Base-by-base conservation (phyloP, 1,140 invertebrate species). In the Pinna nobilis region DNA sequence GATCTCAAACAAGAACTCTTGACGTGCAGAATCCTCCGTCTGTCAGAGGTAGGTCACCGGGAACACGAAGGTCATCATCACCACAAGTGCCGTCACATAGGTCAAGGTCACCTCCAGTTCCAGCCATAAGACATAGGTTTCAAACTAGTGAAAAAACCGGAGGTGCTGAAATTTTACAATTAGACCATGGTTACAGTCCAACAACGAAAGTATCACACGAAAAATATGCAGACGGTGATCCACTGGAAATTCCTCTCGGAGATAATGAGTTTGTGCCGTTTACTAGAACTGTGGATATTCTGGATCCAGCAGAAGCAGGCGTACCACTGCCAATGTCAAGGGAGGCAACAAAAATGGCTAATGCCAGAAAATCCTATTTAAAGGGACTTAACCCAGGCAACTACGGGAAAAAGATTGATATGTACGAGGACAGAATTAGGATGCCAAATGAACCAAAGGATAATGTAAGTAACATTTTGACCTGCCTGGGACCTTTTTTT, bases 201-300 rank as follows among this genome's bases (percentile, higher is more conserved):
- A 1, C 39, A n/a, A 51, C 39, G n/a, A 20, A 20, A 47, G 30
- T 64, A 25, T n/a, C 75, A 39, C 55, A 60, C 23, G 67, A 41
- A 25, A 77, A 77, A 70, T 82, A 82, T 78, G 65, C 49, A 35
- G 78, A 82, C 37, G 44, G 4, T 57, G 72, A 82, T 57, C 74
- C 75, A 3, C 44, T 76, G 9, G 67, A 81, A n/a, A 59, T 66
- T 18, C 82, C 78, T 44, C 47, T 80, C 23, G 64, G 63, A 30
- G 75, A 83, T 35, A 76, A 70, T 33, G 84, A 88, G 20, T 89
- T 88, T 79, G 75, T 89, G 33, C 88, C 88, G 32, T 88, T 88
- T 79, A 84, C 82, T 33, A 72, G 88, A 53, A 89, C 85, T 30
- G 79, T 80, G 55, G 87, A 87, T 39, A 69, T 89, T 25, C 78